Percentiles rank a stretch among this genome's conserved stretches.
phyloP scores from a whole-genome alignment of 2,888 invertebrate species.

The Epistrophe grossulariae region DNA sequence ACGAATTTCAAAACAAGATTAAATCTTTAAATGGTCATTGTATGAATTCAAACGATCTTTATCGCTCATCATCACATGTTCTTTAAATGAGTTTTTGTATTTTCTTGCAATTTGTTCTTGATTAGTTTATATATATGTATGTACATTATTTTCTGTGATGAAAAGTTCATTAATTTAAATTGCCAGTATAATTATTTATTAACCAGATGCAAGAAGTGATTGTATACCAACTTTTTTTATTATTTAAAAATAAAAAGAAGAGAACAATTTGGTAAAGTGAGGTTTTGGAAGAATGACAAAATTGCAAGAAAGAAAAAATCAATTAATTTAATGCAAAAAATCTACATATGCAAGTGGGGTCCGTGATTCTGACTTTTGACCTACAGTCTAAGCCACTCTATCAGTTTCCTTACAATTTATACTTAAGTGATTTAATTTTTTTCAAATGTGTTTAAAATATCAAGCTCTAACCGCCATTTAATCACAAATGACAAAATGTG shows the following conservation, averaged over 20 bases:
- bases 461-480: too few relatives aligned
- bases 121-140: not conserved
- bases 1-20: not conserved
- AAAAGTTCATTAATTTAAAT: constrained; percentile 12
- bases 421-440: too few relatives aligned
- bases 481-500: too few relatives aligned
- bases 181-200: not conserved
- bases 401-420: too few relatives aligned
- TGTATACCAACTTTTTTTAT: not conserved
- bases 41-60: constrained; percentile 5
- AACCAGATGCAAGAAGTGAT: constrained; percentile 10
- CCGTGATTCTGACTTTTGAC: too few relatives aligned
- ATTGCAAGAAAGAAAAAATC: too few relatives aligned
- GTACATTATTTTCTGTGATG: not conserved
- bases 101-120: constrained; percentile 11
- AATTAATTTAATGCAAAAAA: too few relatives aligned
- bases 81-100: not conserved
- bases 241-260: not conserved
- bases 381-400: too few relatives aligned
- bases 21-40: not conserved
- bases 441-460: too few relatives aligned
- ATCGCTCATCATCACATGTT: not conserved
- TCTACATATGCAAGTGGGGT: too few relatives aligned
- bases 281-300: too few relatives aligned
- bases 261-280: not conserved